Percentiles rank a stretch among this genome's conserved stretches.
These are phyloP conservation scores for Martes martes DNA, from an alignment of 2,113 vertebrate species.

Conservation along the genomic window DNA sequence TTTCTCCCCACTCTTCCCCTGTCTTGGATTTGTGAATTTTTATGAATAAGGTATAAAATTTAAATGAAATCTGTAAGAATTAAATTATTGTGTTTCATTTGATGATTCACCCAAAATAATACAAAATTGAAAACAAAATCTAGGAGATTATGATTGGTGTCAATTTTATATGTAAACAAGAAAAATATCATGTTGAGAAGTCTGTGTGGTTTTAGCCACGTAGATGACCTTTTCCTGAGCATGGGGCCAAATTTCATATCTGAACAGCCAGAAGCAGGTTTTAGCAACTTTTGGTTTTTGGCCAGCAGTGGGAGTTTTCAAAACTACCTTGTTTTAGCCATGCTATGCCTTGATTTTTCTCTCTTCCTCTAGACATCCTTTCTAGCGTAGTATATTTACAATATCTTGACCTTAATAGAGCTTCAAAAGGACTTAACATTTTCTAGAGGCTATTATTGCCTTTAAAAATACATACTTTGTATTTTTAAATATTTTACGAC, in stretches of 20 bases:
- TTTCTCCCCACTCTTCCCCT: background rate
- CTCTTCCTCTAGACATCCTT: constrained; percentile 6
- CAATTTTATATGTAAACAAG: constrained; percentile 19
- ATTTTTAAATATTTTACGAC: constrained; percentile 25
- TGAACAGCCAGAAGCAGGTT: background rate
- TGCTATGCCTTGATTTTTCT: constrained; percentile 10
- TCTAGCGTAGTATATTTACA: background rate
- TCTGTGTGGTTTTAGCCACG: background rate
- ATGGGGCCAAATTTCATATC: background rate
- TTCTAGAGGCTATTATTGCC: background rate
- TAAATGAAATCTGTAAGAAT: constrained; percentile 12
- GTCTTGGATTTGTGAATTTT: constrained; percentile 37
- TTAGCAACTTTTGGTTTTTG: constrained; percentile 9
- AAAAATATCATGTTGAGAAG: background rate
- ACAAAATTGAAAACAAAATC: constrained; percentile 53
- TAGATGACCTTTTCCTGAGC: background rate
- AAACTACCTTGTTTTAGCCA: constrained; percentile 24
- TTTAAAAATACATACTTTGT: background rate
- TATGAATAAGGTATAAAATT: constrained; percentile 39
- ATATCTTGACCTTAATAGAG: background rate
- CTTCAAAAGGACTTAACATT: background rate
- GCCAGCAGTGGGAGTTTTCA: constrained; percentile 25
- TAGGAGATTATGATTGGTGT: constrained; percentile 5
- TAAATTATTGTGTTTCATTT: constrained; percentile 30
- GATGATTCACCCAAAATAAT: constrained; percentile 30